Percentiles rank a stretch among this genome's conserved stretches.
Evolutionary conservation across 2,888 invertebrate genomes (phyloP).

Genomic region (Mesopsocus fuscifrons): DNA sequence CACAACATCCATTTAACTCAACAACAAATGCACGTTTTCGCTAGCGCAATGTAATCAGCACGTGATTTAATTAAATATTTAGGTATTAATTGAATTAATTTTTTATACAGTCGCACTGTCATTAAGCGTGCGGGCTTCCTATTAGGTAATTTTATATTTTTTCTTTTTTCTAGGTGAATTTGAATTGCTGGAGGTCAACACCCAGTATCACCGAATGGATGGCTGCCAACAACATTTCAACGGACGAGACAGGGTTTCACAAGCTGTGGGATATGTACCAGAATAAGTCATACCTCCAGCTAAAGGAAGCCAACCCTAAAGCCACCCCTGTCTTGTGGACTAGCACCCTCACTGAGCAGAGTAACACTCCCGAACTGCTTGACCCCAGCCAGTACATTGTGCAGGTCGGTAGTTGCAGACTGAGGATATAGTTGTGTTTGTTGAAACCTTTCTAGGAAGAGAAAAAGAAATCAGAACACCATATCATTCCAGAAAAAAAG

Average conservation of each 20-base stretch:
- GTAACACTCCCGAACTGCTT: slow-evolving; percentile 21
- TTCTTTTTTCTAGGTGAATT: slow-evolving; percentile 21
- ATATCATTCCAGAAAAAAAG: too few relatives aligned
- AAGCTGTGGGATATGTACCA: slow-evolving; percentile 57
- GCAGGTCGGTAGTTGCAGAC: too few relatives aligned
- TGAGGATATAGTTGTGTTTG: too few relatives aligned
- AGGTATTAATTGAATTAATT: too few relatives aligned
- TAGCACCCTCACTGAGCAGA: slow-evolving; percentile 54
- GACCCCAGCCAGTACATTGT: slow-evolving; percentile 50
- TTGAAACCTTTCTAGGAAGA: too few relatives aligned
- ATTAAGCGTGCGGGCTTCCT: too few relatives aligned
- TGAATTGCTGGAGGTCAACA: slow-evolving; percentile 59
- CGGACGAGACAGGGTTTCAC: slow-evolving; percentile 22
- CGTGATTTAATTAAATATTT: too few relatives aligned
- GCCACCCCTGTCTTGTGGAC: slow-evolving; percentile 47
- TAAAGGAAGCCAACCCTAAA: slow-evolving; percentile 25
- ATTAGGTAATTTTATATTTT: neutral
- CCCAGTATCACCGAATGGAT: slow-evolving; percentile 47
- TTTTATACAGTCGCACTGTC: too few relatives aligned
- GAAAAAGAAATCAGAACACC: too few relatives aligned
- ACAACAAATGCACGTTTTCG: too few relatives aligned
- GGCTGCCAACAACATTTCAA: slow-evolving; percentile 22
- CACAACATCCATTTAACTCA: too few relatives aligned
- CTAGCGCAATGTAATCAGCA: too few relatives aligned
- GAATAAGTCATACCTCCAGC: slow-evolving; percentile 36